Conservation (phyloP, 2,888 invertebrate genomes). For the Tetropium fuscum region DNA sequence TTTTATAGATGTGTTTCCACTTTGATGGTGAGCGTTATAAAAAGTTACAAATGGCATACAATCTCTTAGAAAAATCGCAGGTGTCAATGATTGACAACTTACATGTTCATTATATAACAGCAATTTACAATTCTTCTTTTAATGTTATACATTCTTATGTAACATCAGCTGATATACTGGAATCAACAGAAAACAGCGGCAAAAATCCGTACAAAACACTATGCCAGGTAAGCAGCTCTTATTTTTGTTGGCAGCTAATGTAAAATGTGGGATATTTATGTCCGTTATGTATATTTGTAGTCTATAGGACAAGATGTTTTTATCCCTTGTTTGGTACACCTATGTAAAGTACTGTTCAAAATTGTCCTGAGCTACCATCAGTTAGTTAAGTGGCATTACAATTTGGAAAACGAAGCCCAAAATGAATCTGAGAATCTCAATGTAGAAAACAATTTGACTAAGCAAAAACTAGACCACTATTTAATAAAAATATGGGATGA, state of each 20-base stretch:
- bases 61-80: slow-evolving; percentile 89
- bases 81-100: slow-evolving; percentile 91
- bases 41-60: slow-evolving; percentile 89
- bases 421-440: slow-evolving; percentile 59
- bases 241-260: background rate
- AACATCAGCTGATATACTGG: slow-evolving; percentile 59
- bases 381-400: slow-evolving; percentile 81
- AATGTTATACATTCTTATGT: slow-evolving; percentile 69
- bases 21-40: slow-evolving; percentile 85
- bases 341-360: slow-evolving; percentile 88
- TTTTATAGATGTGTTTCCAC: slow-evolving; percentile 70
- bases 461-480: slow-evolving; percentile 91
- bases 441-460: slow-evolving; percentile 76
- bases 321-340: slow-evolving; percentile 81
- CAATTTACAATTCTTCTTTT: slow-evolving; percentile 85
- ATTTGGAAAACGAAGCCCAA: slow-evolving; percentile 61
- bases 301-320: slow-evolving; percentile 72
- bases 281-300: slow-evolving; percentile 60
- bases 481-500: slow-evolving; percentile 92
- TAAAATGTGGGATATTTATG: background rate
- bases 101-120: slow-evolving; percentile 94
- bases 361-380: slow-evolving; percentile 85
- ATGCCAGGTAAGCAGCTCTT: slow-evolving; percentile 70
- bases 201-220: slow-evolving; percentile 86
- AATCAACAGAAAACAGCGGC: slow-evolving; percentile 66